Evolutionary conservation across 2,113 vertebrate species (phyloP), one percentile per base, ranked within the genome.

Genomic region (Halcyon senegalensis): DNA sequence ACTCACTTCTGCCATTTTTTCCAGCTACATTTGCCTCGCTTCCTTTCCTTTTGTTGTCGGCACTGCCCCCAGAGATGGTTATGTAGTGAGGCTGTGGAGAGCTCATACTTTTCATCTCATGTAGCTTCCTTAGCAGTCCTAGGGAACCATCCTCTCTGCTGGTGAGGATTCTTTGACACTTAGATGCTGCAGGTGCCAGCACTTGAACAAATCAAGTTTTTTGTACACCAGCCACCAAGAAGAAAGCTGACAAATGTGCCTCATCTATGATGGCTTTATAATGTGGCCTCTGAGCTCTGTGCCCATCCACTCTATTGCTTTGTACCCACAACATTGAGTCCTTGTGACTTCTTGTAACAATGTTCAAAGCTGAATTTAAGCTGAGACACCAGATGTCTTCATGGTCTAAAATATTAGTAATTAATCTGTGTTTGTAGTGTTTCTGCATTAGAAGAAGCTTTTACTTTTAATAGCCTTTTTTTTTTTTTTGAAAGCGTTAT

Each of bases 381-480:
- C 92, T 91, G 81, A 91, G 60, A 69, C 60, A 69, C 68, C 64
- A 90, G 90, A 90, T 93, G 91, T 91, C 84, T 93, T 72, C 1
- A 0, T 59, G 56, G 68, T 35, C 81, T 91, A 68, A 93, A 94
- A 81, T 90, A 93, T 91, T 92, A 96, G 86, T 69, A 94, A 91
- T 96, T 94, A 93, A 94, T 96, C 81, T 84, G 84, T 88, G 73
- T 90, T 88, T 87, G 33, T 73, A 56, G 75, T 33, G 44, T 82
- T 93, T 77, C 58, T 83, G 75, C 78, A n/a, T 85, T 93, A 89
- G 74, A 91, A 84, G 76, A 64, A 93, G 90, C 82, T 92, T 96
- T 97, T 93, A 80, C 63, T 93, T 93, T 95, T 94, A 96, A 96
- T 62, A 59, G 67, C 19, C 4, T 31, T 43, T 69, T 81, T 66